Conservation (phyloP, 1,140 invertebrate genomes). For the Oreohelix idahoensis region DNA sequence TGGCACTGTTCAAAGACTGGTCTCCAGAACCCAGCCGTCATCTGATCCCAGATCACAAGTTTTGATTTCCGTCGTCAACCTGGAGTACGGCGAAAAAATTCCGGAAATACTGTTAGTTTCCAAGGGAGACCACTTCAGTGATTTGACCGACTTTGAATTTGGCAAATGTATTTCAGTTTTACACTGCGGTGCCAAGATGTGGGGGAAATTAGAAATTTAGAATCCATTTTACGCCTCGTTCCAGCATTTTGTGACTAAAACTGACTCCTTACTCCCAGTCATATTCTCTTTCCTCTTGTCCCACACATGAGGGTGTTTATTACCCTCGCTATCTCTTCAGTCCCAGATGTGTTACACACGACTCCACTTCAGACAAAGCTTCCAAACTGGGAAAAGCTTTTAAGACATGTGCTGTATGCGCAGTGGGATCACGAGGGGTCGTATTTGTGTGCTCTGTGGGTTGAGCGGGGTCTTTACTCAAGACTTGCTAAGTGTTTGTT, state of each 20-base stretch:
- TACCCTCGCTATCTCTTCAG: not conserved
- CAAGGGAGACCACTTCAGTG: too few species aligned
- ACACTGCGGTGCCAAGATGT: too few species aligned
- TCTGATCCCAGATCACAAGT: too few species aligned
- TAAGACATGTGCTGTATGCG: not conserved
- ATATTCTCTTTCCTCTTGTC: not conserved
- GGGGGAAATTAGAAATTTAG: too few species aligned
- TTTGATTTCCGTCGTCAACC: too few species aligned
- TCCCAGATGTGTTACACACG: conserved; percentile 28
- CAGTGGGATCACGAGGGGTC: not conserved
- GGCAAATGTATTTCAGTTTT: too few species aligned
- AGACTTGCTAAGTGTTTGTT: conserved; percentile 13
- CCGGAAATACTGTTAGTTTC: too few species aligned
- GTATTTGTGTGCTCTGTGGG: not conserved
- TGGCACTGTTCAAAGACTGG: too few species aligned
- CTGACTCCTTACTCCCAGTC: not conserved
- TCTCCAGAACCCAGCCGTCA: too few species aligned
- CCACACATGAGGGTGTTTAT: not conserved
- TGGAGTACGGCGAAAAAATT: too few species aligned
- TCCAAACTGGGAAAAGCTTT: conserved; percentile 28
- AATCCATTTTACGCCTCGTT: too few species aligned
- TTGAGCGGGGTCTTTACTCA: not conserved
- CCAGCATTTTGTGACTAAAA: not conserved
- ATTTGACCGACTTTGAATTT: too few species aligned
- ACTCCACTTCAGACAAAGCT: not conserved